Conservation (phyloP, 1,140 invertebrate genomes). For the Bombus haemorrhoidalis region DNA sequence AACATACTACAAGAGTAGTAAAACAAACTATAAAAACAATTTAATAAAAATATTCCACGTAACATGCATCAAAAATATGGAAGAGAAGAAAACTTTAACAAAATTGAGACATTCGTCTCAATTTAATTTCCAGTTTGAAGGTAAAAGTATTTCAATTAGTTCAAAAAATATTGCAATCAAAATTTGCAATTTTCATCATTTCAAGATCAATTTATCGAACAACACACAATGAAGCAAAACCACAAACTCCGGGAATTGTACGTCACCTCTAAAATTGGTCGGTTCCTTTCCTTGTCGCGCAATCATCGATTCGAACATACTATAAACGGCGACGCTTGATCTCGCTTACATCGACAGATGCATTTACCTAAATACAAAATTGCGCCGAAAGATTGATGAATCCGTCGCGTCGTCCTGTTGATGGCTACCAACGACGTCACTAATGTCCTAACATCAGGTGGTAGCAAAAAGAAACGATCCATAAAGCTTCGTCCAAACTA, state of each 20-base stretch:
- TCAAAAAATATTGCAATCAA: neutral
- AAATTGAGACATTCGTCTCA: too few species aligned
- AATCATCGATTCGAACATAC: slow-evolving; percentile 8
- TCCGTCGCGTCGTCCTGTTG: neutral
- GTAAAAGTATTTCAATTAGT: neutral
- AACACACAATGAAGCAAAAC: neutral
- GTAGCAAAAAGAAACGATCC: neutral
- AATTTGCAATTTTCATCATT: neutral
- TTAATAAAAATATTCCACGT: too few species aligned
- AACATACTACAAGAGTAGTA: too few species aligned
- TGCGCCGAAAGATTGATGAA: slow-evolving; percentile 27
- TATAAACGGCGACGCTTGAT: neutral
- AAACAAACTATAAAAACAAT: too few species aligned
- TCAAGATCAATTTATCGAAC: neutral
- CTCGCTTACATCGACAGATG: neutral
- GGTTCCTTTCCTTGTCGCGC: neutral
- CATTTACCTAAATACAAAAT: slow-evolving; percentile 20
- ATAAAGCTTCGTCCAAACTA: too few species aligned
- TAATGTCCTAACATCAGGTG: neutral
- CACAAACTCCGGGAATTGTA: neutral
- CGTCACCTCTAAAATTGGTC: neutral
- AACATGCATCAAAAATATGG: too few species aligned
- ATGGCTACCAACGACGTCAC: neutral
- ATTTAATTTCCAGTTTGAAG: neutral
- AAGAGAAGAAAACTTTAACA: too few species aligned